Evolutionary conservation across 2,797 vertebrate species (phyloP), one percentile per base, ranked within the genome.

Genomic region (Schizothorax lantsangensis): DNA sequence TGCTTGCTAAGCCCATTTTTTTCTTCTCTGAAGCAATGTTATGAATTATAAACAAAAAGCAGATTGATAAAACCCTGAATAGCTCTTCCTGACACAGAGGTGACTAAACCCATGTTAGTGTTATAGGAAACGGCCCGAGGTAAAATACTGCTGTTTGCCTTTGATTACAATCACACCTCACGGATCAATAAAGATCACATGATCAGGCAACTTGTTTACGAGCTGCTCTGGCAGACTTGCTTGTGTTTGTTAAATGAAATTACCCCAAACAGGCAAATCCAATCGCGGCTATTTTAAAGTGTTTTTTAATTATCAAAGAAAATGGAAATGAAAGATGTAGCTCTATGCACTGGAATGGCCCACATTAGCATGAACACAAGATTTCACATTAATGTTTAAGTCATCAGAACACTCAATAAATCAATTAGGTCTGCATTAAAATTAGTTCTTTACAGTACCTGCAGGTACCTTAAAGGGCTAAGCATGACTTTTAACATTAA

Each of bases 81-180:
- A 64, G 26, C 38, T 71, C 54, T 36, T 66, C 11, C 40, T 73
- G 78, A 43, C 54, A 74, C 68, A 36, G 74, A 84, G 33, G 47
- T 45, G 64, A 69, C 47, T 71, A 45, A 79, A 79, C 19, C n/a
- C 75, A 45, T 72, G 47, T 81, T 49, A 69, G 49, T 14, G 17
- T 59, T 62, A 71, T 14, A 80, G 68, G 12, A 72, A 85, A 73
- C 54, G 45, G 81, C 49, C 66, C 6, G n/a, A 38, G 30, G 52
- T 54, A 30, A 86, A 86, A 75, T 74, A 68, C 69, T 54, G 69
- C 59, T 17, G 38, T 62, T 72, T 26, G 69, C 68, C 79, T 81
- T 71, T 73, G 79, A 81, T 86, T 86, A 86, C 79, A 86, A 81
- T 81, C 79, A 74, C 49, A 75, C 79, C 71, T 81, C 79, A 43